These are phyloP conservation scores for Exaiptasia diaphana DNA, from an alignment of 64 coral and sea anemone species.

Conservation along the genomic window DNA sequence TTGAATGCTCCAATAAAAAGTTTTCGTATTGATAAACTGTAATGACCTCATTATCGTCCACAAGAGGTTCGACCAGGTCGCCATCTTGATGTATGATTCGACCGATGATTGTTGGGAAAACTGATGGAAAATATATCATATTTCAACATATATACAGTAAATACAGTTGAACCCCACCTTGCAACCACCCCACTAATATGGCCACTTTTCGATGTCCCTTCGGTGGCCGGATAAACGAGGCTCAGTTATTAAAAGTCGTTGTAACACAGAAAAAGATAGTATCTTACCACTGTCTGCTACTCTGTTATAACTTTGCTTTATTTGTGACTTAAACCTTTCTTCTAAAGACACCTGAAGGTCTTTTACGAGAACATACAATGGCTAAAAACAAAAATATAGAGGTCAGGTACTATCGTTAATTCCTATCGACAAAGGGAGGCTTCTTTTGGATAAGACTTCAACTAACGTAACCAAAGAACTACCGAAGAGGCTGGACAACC, in stretches of 20 bases:
- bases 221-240: too few relatives aligned
- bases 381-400: slow-evolving; percentile 10
- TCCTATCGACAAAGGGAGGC: too few relatives aligned
- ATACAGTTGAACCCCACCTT: too few relatives aligned
- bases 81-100: slow-evolving; percentile 75
- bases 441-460: too few relatives aligned
- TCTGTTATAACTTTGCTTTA: slow-evolving; percentile 91
- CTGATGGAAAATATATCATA: slow-evolving; percentile 4
- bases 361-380: slow-evolving; percentile 51
- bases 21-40: slow-evolving; percentile 86
- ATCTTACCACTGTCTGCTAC: slow-evolving; percentile 60
- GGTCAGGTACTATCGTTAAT: not conserved
- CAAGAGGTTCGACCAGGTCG: slow-evolving; percentile 35
- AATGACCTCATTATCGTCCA: slow-evolving; percentile 48
- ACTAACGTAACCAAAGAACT: too few relatives aligned
- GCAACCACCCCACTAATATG: too few relatives aligned
- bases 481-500: too few relatives aligned
- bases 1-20: slow-evolving; percentile 69
- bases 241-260: too few relatives aligned
- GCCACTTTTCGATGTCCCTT: too few relatives aligned
- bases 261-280: too few relatives aligned
- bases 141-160: not conserved
- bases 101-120: slow-evolving; percentile 77
- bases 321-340: slow-evolving; percentile 63
- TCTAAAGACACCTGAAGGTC: slow-evolving; percentile 53